These are phyloP conservation scores for Anthopleura xanthogrammica DNA, from an alignment of 92 coral and sea anemone species.

Conservation along the genomic window DNA sequence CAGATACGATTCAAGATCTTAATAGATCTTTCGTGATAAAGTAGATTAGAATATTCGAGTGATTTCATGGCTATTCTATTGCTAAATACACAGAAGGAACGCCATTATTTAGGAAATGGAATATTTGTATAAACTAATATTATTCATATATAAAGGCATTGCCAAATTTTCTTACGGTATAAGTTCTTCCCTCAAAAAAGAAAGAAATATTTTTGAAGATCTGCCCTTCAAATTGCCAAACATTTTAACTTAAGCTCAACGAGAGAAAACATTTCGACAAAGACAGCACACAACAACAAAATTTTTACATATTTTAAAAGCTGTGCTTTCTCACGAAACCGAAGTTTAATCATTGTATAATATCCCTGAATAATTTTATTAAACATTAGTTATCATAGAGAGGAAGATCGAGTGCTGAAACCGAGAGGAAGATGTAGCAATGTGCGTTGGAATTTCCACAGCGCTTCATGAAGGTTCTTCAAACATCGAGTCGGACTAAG, in stretches of 20 bases:
- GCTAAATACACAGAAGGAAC: not conserved
- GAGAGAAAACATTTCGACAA: not conserved
- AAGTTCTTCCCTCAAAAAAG: not conserved
- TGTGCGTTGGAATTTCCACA: slow-evolving; percentile 71
- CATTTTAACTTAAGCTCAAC: too few relatives aligned
- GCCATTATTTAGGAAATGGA: not conserved
- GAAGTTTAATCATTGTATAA: not conserved
- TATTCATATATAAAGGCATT: not conserved
- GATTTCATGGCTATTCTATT: not conserved
- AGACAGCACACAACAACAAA: not conserved
- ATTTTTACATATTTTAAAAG: not conserved
- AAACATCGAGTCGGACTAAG: slow-evolving; percentile 15
- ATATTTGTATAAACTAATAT: not conserved
- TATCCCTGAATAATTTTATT: not conserved
- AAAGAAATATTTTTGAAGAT: not conserved
- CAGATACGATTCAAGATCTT: not conserved
- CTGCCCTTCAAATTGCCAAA: not conserved
- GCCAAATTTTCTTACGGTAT: not conserved
- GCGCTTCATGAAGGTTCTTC: slow-evolving; percentile 33
- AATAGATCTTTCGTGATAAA: not conserved
- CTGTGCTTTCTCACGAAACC: not conserved
- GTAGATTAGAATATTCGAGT: not conserved
- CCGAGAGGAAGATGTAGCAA: not conserved
- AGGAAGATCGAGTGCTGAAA: not conserved
- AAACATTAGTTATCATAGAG: not conserved